These are phyloP conservation scores for Nannoperca australis DNA, from an alignment of 2,797 vertebrate genomes.

Conservation along the genomic window DNA sequence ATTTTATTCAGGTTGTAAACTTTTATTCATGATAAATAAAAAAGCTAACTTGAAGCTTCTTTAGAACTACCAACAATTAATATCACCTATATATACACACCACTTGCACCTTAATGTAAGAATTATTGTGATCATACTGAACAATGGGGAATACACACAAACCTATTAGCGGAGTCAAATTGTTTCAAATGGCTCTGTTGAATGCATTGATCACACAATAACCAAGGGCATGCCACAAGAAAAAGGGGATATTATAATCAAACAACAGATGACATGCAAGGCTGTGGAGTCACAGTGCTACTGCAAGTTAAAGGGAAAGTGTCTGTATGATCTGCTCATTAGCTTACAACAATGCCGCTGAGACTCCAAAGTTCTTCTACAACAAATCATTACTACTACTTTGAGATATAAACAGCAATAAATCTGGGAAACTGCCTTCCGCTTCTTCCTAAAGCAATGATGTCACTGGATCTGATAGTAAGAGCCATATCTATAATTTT, in stretches of 20 bases:
- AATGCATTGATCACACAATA: constrained; percentile 35
- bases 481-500: constrained; percentile 10
- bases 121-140: constrained; percentile 10
- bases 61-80: background rate
- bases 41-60: background rate
- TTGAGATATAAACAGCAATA: constrained; percentile 33
- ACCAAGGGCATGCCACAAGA: constrained; percentile 24
- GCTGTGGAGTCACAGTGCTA: constrained; percentile 22
- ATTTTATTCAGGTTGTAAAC: background rate
- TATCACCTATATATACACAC: background rate
- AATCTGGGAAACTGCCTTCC: constrained; percentile 22
- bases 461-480: constrained; percentile 16
- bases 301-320: constrained; percentile 46
- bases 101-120: constrained; percentile 5
- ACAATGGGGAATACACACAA: background rate
- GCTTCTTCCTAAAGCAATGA: constrained; percentile 29
- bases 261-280: constrained; percentile 33
- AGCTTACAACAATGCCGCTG: constrained; percentile 49
- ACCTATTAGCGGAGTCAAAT: constrained; percentile 35
- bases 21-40: background rate
- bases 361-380: constrained; percentile 48
- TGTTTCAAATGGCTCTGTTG: constrained; percentile 23
- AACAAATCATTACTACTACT: constrained; percentile 43
- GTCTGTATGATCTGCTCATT: constrained; percentile 58
- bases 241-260: constrained; percentile 37